Conservation (phyloP, 2,797 vertebrate genomes). For the Chanos chanos region DNA sequence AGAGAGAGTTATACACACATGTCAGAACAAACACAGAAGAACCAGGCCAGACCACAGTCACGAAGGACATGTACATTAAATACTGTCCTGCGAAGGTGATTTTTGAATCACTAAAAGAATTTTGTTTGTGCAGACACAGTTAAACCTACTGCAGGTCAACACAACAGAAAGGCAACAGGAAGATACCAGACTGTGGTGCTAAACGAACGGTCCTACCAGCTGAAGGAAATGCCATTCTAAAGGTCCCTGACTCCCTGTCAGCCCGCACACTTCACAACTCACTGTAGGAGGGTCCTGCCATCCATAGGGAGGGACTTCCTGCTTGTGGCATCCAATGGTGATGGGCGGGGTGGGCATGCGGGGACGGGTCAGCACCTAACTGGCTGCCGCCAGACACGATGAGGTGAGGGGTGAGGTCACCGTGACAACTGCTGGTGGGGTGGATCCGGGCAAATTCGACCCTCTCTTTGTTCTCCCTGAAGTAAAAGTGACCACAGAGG, state of each 20-base stretch:
- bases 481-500: constrained; percentile 34
- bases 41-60: neutral
- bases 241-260: too few species aligned
- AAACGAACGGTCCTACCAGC: too few species aligned
- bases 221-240: too few species aligned
- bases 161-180: too few species aligned
- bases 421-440: constrained; percentile 85
- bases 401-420: constrained; percentile 90
- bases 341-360: constrained; percentile 84
- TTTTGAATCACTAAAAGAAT: too few species aligned
- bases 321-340: constrained; percentile 93
- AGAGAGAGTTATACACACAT: too few species aligned
- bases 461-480: constrained; percentile 92
- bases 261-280: constrained; percentile 45
- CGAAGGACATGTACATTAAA: too few species aligned
- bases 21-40: too few species aligned
- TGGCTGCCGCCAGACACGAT: constrained; percentile 82
- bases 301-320: constrained; percentile 95
- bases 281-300: constrained; percentile 93
- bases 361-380: constrained; percentile 76
- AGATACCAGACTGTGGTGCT: too few species aligned
- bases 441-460: constrained; percentile 91
- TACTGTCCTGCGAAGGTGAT: too few species aligned
- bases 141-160: too few species aligned
- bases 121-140: too few species aligned